Evolutionary conservation across 1,140 invertebrate genomes (phyloP), one percentile per base, ranked within the genome.

Genomic region (Aphaenogaster ashmeadi): DNA sequence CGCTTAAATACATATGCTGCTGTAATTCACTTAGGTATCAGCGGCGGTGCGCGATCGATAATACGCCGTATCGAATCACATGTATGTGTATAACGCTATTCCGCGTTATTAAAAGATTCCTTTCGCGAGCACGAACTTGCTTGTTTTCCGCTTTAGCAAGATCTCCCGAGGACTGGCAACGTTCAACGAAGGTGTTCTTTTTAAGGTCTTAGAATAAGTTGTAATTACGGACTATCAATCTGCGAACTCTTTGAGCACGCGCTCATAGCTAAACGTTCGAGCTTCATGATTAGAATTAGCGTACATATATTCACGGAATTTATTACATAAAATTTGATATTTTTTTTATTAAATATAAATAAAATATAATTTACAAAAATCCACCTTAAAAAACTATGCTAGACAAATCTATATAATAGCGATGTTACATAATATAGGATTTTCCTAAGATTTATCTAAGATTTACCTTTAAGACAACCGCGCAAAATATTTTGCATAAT

Each of bases 1-100:
- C 44, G 44, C 87, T 88, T 88, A 88, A 88, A 88, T 88, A 75
- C 86, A 75, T 87, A 41, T 54, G 41, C 27, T 54, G 44, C 44
- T 33, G 60, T 71, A 75, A 89, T 89, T 89, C 75, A 56, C 13
- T 44, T 36, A 56, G 72, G 5, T 58, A 71, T 62, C 52, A 4
- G 60, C 83, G 52, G n/a, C 50, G 41, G 52, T 67, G 11, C 50
- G 9, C 33, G 69, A 87, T 77, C 81, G 77, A 89, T 56, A 18
- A 56, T 80, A 47, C 58, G 15, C 15, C 62, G 38, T 83, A 58
- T 74, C 47, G 21, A 21, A 13, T 9, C 18, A n/a, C 44, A 4
- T 67, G 27, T 62, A 62, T 78, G 21, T 52, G 21, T 38, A 75
- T 36, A 38, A 50, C 33, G 27, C 18, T 41, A 83, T 83, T 75